phyloP scores from a whole-genome alignment of 2,113 vertebrate genomes.

The Heloderma charlesbogerti region DNA sequence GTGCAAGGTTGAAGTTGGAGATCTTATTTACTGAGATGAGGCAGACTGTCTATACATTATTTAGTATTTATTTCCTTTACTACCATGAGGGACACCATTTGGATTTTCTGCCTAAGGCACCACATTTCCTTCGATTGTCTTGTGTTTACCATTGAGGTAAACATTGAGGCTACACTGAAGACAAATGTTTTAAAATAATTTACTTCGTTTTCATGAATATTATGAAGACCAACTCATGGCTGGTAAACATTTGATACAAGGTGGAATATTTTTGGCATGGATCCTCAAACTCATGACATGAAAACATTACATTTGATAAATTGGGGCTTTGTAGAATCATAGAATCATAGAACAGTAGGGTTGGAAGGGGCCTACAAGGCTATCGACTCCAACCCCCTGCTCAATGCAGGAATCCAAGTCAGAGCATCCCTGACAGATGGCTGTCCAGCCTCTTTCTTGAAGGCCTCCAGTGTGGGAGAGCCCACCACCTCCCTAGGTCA shows the following conservation, averaged over 20 bases:
- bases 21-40: neutral
- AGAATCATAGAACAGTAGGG: too few relatives aligned
- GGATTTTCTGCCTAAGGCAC: neutral
- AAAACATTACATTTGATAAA: neutral
- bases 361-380: too few relatives aligned
- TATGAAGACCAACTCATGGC: neutral
- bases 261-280: neutral
- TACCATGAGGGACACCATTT: neutral
- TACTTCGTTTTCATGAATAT: neutral
- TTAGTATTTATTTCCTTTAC: neutral
- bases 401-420: too few relatives aligned
- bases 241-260: neutral
- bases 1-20: neutral
- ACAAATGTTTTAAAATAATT: neutral
- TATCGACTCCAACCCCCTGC: too few relatives aligned
- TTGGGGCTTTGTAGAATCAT: neutral
- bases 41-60: neutral
- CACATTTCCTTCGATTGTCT: neutral
- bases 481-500: too few relatives aligned
- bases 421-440: too few relatives aligned
- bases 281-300: too few relatives aligned
- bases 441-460: too few relatives aligned
- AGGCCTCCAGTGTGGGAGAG: too few relatives aligned
- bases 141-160: neutral
- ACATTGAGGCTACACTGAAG: too few relatives aligned